Conservation (phyloP, 2,797 vertebrate genomes). For the Xenopus petersii region DNA sequence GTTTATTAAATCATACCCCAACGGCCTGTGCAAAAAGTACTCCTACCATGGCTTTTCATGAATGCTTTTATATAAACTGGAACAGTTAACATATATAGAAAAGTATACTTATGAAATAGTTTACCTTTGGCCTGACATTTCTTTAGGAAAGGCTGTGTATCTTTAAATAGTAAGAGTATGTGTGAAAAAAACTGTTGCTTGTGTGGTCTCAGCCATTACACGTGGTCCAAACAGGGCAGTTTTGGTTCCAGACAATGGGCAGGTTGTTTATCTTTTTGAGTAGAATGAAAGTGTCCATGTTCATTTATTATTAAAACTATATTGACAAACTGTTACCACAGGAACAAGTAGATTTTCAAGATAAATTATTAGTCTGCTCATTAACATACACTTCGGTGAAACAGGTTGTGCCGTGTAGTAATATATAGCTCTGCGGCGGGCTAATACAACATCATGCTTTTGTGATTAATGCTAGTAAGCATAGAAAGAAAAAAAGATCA, state of each 20-base stretch:
- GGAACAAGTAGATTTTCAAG: constrained; percentile 44
- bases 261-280: constrained; percentile 40
- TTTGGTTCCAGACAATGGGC: constrained; percentile 44
- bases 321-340: constrained; percentile 53
- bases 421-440: constrained; percentile 21
- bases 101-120: no score
- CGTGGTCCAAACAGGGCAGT: constrained; percentile 47
- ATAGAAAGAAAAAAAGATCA: constrained; percentile 6
- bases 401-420: constrained; percentile 8
- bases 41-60: no score
- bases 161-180: no score
- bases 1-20: no score
- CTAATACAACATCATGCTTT: constrained; percentile 19
- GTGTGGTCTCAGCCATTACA: neutral
- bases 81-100: no score
- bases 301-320: constrained; percentile 53
- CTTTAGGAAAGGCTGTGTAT: no score
- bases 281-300: constrained; percentile 50
- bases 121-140: no score
- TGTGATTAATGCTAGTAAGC: constrained; percentile 42
- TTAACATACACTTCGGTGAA: constrained; percentile 16
- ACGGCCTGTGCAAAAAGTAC: no score
- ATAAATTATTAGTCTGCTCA: constrained; percentile 42
- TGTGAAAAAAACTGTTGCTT: neutral
- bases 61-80: no score